These are phyloP conservation scores for Aromia moschata DNA, from an alignment of 2,888 invertebrate genomes.

Conservation along the genomic window DNA sequence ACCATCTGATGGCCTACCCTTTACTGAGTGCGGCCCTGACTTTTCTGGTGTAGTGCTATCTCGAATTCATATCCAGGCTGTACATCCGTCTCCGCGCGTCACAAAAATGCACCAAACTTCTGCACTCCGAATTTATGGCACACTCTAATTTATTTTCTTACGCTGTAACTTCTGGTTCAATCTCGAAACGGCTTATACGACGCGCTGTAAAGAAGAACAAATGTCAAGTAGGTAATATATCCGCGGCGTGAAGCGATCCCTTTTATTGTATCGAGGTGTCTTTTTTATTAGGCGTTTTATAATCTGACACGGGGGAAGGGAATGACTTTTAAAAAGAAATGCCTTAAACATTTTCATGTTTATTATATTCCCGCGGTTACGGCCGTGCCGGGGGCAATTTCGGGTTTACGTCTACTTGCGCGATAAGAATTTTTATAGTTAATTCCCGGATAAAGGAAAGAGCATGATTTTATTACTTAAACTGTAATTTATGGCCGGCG, in stretches of 20 bases:
- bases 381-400: slow-evolving; percentile 52
- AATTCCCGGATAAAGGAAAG: slow-evolving; percentile 50
- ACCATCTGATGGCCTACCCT: too few species aligned
- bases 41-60: too few species aligned
- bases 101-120: not conserved
- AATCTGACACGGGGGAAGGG: slow-evolving; percentile 54
- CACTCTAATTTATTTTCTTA: slow-evolving; percentile 34
- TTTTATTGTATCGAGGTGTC: slow-evolving; percentile 58
- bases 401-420: slow-evolving; percentile 54
- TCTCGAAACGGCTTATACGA: slow-evolving; percentile 46
- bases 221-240: slow-evolving; percentile 56
- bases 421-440: slow-evolving; percentile 56
- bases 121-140: not conserved
- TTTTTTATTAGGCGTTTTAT: slow-evolving; percentile 58
- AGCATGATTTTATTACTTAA: slow-evolving; percentile 41
- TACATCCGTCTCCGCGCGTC: too few species aligned
- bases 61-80: too few species aligned
- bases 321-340: slow-evolving; percentile 58
- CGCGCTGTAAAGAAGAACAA: slow-evolving; percentile 51
- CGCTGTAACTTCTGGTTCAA: slow-evolving; percentile 37
- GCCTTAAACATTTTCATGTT: slow-evolving; percentile 56
- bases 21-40: too few species aligned
- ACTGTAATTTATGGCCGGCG: not conserved
- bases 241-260: slow-evolving; percentile 51
- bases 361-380: slow-evolving; percentile 58